A percentile compares a stretch with the other conserved stretches of the same genome.
Evolutionary conservation across 53 echinoderm and acorn worm genomes (phyloP).

Genomic region (Glandiceps talaboti): DNA sequence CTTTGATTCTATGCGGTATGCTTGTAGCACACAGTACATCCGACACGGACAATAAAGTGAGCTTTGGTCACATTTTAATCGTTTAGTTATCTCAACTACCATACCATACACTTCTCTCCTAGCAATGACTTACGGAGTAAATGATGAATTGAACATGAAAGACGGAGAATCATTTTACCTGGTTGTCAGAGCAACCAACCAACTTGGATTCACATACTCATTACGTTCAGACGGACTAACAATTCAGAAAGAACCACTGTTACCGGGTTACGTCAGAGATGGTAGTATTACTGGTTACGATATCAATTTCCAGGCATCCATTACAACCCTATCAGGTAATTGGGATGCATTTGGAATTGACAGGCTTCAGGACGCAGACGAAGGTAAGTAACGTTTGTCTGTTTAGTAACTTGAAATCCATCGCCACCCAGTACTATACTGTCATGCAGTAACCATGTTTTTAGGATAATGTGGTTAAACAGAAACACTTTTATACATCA

Average conservation of each 20-base stretch:
- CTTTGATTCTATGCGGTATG: no score
- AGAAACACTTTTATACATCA: no score
- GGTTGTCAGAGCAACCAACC: slow-evolving; percentile 28
- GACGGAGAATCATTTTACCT: slow-evolving; percentile 37
- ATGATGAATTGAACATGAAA: slow-evolving; percentile 12
- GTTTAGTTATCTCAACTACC: no score
- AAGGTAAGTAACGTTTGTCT: no score
- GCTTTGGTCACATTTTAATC: no score
- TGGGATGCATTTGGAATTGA: slow-evolving; percentile 33
- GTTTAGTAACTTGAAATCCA: no score
- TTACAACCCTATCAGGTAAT: slow-evolving; percentile 17
- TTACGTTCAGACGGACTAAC: slow-evolving; percentile 36
- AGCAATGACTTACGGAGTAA: background rate
- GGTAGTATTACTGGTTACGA: slow-evolving; percentile 31
- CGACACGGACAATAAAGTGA: no score
- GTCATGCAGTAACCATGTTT: no score
- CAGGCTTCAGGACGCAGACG: background rate
- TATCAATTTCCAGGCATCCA: slow-evolving; percentile 22
- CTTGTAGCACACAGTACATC: no score
- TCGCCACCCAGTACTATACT: no score
- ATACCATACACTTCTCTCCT: no score
- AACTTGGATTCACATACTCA: slow-evolving; percentile 13
- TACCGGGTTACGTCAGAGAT: slow-evolving; percentile 43
- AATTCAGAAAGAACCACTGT: slow-evolving; percentile 21
- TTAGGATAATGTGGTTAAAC: no score